Conservation (phyloP, 2,113 vertebrate species). For the Hemichromis elongatus region DNA sequence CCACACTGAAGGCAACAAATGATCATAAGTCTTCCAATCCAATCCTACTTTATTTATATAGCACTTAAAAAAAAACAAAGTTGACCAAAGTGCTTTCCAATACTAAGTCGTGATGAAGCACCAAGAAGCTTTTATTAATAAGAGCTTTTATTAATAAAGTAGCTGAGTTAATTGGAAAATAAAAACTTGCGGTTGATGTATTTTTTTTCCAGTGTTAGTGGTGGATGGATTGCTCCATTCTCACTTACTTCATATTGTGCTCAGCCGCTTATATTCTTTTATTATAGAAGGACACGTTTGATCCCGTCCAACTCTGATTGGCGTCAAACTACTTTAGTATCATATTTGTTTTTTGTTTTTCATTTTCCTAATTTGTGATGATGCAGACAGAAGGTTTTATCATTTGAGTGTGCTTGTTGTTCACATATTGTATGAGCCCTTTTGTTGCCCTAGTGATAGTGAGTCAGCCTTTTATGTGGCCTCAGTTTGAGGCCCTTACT, state of each 20-base stretch:
- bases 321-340: not conserved
- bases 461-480: conserved; percentile 11
- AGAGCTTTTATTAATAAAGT: not conserved
- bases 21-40: not conserved
- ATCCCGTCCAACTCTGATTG: conserved; percentile 41
- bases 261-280: conserved; percentile 31
- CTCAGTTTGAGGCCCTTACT: conserved; percentile 34
- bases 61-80: too few relatives aligned
- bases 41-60: too few relatives aligned
- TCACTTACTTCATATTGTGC: not conserved
- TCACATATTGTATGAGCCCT: conserved; percentile 11
- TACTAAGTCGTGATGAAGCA: not conserved
- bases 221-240: conserved; percentile 3
- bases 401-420: not conserved
- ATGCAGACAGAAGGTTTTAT: conserved; percentile 6
- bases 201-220: not conserved
- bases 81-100: too few relatives aligned
- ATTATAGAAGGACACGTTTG: conserved; percentile 42
- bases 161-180: not conserved
- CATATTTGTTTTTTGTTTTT: not conserved
- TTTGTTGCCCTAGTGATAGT: not conserved
- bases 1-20: not conserved
- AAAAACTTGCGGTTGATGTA: not conserved
- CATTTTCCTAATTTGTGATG: not conserved
- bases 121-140: not conserved